These are phyloP conservation scores for Leptopilina boulardi DNA, from an alignment of 1,140 invertebrate genomes.

Conservation along the genomic window DNA sequence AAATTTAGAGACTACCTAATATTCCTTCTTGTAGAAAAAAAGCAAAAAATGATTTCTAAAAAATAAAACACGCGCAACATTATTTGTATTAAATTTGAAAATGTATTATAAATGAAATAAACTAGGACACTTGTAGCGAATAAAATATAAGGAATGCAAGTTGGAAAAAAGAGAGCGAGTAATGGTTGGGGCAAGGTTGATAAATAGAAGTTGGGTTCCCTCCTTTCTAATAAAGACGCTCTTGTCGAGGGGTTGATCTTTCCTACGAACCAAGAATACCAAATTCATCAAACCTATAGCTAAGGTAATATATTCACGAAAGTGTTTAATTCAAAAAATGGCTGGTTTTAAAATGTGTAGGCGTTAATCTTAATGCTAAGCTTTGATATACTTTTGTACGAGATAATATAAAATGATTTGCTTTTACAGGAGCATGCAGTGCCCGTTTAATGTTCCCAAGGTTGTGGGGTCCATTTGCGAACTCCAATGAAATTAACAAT, in stretches of 20 bases:
- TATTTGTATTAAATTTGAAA: neutral
- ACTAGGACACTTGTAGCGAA: neutral
- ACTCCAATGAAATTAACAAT: conserved; percentile 65
- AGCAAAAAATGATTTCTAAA: neutral
- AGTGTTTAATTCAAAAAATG: conserved; percentile 32
- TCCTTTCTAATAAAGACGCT: conserved; percentile 76
- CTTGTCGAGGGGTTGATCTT: conserved; percentile 74
- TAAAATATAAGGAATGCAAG: conserved; percentile 57
- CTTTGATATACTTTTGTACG: neutral
- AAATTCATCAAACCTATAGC: conserved; percentile 67
- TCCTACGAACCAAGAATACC: conserved; percentile 71
- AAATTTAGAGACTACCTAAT: too few species aligned
- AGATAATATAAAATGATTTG: conserved; percentile 35
- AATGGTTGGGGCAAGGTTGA: conserved; percentile 66
- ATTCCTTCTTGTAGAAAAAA: too few species aligned
- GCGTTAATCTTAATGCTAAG: neutral
- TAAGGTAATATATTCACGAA: conserved; percentile 58
- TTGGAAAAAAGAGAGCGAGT: conserved; percentile 61
- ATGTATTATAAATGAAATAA: neutral
- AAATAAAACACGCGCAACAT: neutral
- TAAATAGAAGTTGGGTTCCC: conserved; percentile 69
- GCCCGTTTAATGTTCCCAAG: conserved; percentile 73
- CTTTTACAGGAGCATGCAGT: conserved; percentile 64
- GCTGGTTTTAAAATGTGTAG: conserved; percentile 44
- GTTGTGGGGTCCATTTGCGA: conserved; percentile 72